A percentile compares a stretch with the other conserved stretches of the same genome.
phyloP scores from a whole-genome alignment of 2,797 vertebrate genomes.

The Hyperoplus lanceolatus region DNA sequence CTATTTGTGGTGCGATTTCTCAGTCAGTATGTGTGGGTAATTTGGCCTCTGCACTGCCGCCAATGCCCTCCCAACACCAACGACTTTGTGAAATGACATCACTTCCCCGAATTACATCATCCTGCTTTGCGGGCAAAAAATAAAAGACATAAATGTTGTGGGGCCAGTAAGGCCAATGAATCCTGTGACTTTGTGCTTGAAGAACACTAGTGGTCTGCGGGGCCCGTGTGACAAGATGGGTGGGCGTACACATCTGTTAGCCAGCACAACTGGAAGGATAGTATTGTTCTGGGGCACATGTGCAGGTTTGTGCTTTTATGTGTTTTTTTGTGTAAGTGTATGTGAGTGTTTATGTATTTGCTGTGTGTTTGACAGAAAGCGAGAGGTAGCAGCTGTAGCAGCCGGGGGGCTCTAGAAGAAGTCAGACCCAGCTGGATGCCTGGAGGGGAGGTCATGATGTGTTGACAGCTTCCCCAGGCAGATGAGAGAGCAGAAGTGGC shows the following conservation, averaged over 20 bases:
- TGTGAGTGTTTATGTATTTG: slow-evolving; percentile 40
- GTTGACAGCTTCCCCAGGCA: slow-evolving; percentile 71
- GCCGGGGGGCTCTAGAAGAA: slow-evolving; percentile 53
- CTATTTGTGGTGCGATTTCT: slow-evolving; percentile 29
- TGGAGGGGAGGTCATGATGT: slow-evolving; percentile 74
- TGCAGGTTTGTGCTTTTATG: slow-evolving; percentile 44
- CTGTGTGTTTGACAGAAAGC: slow-evolving; percentile 42
- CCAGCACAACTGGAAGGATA: slow-evolving; percentile 18
- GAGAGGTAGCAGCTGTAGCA: slow-evolving; percentile 71
- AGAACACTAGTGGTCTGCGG: slow-evolving; percentile 21
- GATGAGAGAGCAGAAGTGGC: slow-evolving; percentile 60
- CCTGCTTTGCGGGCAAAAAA: slow-evolving; percentile 31
- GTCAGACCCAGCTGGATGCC: slow-evolving; percentile 78
- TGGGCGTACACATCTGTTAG: not conserved
- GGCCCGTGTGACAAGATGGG: slow-evolving; percentile 22
- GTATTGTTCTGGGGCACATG: slow-evolving; percentile 13
- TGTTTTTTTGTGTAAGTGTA: slow-evolving; percentile 12
- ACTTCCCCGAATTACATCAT: slow-evolving; percentile 46
- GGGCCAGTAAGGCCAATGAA: slow-evolving; percentile 22
- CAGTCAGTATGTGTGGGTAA: slow-evolving; percentile 19
- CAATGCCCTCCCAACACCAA: slow-evolving; percentile 22
- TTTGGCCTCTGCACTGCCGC: slow-evolving; percentile 26
- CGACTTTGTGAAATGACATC: slow-evolving; percentile 46
- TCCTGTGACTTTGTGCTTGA: slow-evolving; percentile 52
- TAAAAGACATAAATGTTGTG: slow-evolving; percentile 26